phyloP scores from a whole-genome alignment of 64 coral and sea anemone genomes.

The Trachythela sp. region DNA sequence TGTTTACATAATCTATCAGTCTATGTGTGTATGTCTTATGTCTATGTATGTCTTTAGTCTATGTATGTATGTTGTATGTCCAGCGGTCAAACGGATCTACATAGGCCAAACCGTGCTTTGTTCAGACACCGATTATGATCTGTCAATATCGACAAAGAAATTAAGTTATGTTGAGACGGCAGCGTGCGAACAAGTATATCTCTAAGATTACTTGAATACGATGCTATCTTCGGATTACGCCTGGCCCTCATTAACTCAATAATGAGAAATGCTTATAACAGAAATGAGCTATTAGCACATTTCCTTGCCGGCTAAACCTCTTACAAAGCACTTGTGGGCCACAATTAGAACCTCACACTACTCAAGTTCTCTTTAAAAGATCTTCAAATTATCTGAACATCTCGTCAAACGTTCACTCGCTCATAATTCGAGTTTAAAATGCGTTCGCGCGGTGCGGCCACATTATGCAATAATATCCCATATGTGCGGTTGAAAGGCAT shows the following conservation, averaged over 20 bases:
- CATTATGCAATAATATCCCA: not conserved
- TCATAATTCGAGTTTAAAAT: not conserved
- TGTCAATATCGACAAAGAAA: not conserved
- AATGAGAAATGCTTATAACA: not conserved
- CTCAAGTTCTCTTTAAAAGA: not conserved
- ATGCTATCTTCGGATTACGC: not conserved
- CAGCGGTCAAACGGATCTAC: no score
- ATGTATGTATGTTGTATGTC: no score
- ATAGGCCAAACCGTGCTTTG: no score
- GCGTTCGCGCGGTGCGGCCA: not conserved
- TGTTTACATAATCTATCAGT: no score
- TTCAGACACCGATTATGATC: no score
- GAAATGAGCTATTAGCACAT: constrained; percentile 18
- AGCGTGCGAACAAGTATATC: not conserved
- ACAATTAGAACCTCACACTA: not conserved
- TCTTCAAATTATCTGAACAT: not conserved
- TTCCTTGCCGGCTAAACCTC: not conserved
- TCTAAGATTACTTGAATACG: not conserved
- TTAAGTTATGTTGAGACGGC: not conserved
- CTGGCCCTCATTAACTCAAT: not conserved
- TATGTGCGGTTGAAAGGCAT: not conserved
- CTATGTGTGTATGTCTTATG: no score
- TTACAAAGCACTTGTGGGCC: not conserved
- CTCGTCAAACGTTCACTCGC: not conserved
- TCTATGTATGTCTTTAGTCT: no score